These are phyloP conservation scores for Anomalospiza imberbis DNA, from an alignment of 2,797 vertebrate genomes.

Conservation along the genomic window DNA sequence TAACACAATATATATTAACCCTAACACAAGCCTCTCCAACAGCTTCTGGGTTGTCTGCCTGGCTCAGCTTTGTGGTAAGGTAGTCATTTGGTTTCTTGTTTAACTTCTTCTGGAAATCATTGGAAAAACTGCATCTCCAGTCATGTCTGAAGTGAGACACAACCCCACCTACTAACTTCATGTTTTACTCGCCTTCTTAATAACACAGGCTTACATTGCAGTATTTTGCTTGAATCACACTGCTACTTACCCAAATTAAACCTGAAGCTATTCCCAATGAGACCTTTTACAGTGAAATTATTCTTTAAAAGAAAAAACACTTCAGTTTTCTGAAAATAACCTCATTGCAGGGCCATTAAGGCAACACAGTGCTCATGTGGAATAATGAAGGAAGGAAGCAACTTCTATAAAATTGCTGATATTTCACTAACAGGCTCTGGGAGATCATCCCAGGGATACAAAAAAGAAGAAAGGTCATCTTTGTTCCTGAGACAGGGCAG, in stretches of 20 bases:
- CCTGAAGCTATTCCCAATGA: neutral
- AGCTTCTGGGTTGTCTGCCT: neutral
- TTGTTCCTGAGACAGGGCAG: neutral
- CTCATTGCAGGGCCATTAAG: neutral
- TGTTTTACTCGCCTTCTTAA: neutral
- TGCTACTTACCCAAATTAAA: neutral
- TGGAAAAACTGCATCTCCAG: neutral
- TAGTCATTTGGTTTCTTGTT: neutral
- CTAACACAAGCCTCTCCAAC: neutral
- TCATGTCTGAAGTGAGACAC: neutral
- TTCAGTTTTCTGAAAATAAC: neutral
- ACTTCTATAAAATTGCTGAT: neutral
- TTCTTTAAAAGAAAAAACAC: neutral
- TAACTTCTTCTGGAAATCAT: neutral
- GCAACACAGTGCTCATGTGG: neutral
- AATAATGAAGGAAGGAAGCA: neutral
- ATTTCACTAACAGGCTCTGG: neutral
- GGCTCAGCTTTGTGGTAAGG: neutral
- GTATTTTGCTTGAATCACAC: neutral
- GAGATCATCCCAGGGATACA: neutral
- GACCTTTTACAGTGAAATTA: neutral
- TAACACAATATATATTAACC: neutral
- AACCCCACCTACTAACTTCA: accelerated
- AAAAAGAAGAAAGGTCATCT: neutral
- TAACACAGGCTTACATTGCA: neutral